Base-by-base conservation (phyloP, 1,140 invertebrate species). In the Anastatus disparis region DNA sequence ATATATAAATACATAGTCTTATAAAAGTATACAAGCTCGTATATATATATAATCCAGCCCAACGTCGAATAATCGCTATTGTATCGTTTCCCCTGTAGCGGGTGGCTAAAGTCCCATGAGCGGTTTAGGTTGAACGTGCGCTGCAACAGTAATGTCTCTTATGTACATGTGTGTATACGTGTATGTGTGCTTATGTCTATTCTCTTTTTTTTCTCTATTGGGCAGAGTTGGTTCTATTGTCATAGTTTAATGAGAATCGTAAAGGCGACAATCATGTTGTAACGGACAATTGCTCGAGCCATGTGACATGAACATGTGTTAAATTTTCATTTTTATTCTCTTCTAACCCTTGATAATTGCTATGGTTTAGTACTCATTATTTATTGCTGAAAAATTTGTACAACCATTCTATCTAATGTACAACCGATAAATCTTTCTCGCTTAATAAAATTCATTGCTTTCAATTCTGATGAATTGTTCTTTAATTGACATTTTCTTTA, bases 61-160 rank as follows among this genome's bases (percentile, higher is more conserved):
- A 76, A 65, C 72, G 72, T 68, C 69, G 78, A 80, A 80, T 82
- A 80, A 83, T 82, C 81, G 78, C 70, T 72, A 81, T 83, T 84
- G 76, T 76, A 70, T 52, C 58, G 62, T 50, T 64, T 55, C 62
- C 58, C 44, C 46, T n/a, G n/a, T n/a, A n/a, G n/a, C n/a, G 40
- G 62, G 59, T 26, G 65, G 38, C 66, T 50, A 44, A 58, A 70
- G 70, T 68, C 73, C 72, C 71, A 73, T 66, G 53, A 68, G 66
- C 71, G 69, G 38, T 73, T 75, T 74, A 72, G n/a, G 10, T 66
- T 62, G 66, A 71, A 75, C 74, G 72, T 65, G 52, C 44, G 53
- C 56, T 52, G 66, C 66, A 59, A 69, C 61, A 55, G 62, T 69
- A 72, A 75, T 75, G 71, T 52, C 13, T 61, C 56, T 27, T 38